Conservation (phyloP, 2,113 vertebrate species). For the Petroica traversi region DNA sequence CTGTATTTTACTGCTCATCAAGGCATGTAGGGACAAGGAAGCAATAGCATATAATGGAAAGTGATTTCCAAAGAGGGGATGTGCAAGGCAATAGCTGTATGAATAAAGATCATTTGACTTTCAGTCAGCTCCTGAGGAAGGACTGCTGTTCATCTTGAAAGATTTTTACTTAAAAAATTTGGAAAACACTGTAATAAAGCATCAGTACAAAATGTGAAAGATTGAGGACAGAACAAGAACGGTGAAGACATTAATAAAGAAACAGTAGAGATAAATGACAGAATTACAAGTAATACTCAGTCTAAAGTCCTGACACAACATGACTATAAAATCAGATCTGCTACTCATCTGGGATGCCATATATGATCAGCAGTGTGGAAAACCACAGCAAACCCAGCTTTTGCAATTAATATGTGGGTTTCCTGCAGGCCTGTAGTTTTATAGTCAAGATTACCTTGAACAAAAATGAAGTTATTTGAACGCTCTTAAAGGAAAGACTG, state of each 20-base stretch:
- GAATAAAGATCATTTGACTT: conserved; percentile 17
- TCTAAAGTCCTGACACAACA: conserved; percentile 1
- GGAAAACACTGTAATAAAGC: conserved; percentile 22
- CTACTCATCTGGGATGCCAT: background rate
- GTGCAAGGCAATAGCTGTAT: background rate
- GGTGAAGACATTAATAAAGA: background rate
- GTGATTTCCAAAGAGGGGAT: conserved; percentile 4
- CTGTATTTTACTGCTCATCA: background rate
- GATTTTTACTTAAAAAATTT: conserved; percentile 3
- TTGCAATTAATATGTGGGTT: background rate
- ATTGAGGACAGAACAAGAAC: conserved; percentile 24
- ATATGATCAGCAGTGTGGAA: background rate
- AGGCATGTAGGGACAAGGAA: background rate
- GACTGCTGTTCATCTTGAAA: conserved; percentile 12
- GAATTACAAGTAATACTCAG: background rate
- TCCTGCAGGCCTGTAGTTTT: background rate
- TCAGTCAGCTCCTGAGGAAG: background rate
- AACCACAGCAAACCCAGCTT: background rate
- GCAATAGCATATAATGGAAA: background rate
- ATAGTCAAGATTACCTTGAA: background rate
- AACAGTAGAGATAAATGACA: conserved; percentile 31
- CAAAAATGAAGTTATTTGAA: background rate
- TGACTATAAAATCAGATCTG: background rate
- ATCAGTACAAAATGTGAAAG: conserved; percentile 42
- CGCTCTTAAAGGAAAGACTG: background rate